phyloP scores from a whole-genome alignment of 2,888 invertebrate genomes.

The Drosophila algonquin region DNA sequence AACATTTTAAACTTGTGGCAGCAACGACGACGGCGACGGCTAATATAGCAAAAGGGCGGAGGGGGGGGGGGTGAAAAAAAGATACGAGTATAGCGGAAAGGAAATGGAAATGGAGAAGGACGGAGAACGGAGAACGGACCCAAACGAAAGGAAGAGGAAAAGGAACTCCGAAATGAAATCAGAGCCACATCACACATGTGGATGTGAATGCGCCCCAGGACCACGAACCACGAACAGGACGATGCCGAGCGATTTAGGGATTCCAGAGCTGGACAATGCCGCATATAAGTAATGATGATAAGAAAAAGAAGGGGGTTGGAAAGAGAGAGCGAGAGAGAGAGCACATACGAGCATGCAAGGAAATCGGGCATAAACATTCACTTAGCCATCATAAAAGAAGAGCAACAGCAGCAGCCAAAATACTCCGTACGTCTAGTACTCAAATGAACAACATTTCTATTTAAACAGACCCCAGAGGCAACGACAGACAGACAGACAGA shows the following conservation, averaged over 20 bases:
- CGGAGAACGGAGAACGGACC: constrained; percentile 1
- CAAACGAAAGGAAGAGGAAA: constrained; percentile 44
- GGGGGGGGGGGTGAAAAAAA: neutral
- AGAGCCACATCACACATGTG: constrained; percentile 52
- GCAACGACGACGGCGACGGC: constrained; percentile 9
- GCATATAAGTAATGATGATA: constrained; percentile 20
- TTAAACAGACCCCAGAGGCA: constrained; percentile 18
- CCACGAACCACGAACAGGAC: neutral
- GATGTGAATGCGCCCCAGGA: constrained; percentile 36
- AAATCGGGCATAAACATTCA: constrained; percentile 64
- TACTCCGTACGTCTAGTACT: neutral
- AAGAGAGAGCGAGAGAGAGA: neutral
- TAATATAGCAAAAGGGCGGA: constrained; percentile 48
- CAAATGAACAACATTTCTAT: constrained; percentile 59
- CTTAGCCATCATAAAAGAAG: constrained; percentile 68
- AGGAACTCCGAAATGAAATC: constrained; percentile 62
- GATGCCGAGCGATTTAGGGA: constrained; percentile 23
- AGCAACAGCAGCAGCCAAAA: constrained; percentile 46
- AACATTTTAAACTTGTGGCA: constrained; percentile 50
- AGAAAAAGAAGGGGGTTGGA: constrained; percentile 26
- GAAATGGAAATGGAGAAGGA: neutral
- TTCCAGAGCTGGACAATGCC: constrained; percentile 36
- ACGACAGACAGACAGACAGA: neutral
- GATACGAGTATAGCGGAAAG: too few species aligned
- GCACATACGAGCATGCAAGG: constrained; percentile 33